Evolutionary conservation across 2,888 invertebrate genomes (phyloP).

Genomic region (Cosmia pyralina): DNA sequence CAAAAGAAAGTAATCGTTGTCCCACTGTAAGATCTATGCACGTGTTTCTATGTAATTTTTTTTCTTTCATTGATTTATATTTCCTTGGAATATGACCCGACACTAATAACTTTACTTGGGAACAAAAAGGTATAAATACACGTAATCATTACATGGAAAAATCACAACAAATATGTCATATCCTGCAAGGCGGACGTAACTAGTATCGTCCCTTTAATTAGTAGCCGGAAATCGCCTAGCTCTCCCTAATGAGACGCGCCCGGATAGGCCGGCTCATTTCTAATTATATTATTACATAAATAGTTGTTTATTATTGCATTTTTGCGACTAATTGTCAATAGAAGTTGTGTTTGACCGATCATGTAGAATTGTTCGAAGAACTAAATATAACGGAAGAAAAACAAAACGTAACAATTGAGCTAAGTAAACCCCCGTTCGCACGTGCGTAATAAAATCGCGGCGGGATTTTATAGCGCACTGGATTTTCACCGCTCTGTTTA

Average conservation of each 20-base stretch:
- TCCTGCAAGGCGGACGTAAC: constrained; percentile 76
- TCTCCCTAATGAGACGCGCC: constrained; percentile 82
- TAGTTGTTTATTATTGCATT: constrained; percentile 10
- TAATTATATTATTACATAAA: constrained; percentile 39
- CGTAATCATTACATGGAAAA: constrained; percentile 70
- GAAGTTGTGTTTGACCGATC: not conserved
- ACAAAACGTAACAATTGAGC: not conserved
- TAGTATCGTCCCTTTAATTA: constrained; percentile 81
- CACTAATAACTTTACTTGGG: constrained; percentile 1
- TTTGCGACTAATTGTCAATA: constrained; percentile 18
- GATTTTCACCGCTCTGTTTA: too few relatives aligned
- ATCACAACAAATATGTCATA: constrained; percentile 81
- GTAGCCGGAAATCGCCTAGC: constrained; percentile 81
- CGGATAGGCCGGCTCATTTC: constrained; percentile 71
- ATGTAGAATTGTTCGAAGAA: not conserved
- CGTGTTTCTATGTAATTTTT: too few relatives aligned
- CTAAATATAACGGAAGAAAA: not conserved
- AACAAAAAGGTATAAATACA: constrained; percentile 24
- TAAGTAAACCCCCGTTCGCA: too few relatives aligned
- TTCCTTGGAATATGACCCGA: constrained; percentile 19
- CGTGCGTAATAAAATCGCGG: too few relatives aligned
- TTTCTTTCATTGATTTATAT: constrained; percentile 2
- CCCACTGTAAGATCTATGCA: not conserved
- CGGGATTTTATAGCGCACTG: too few relatives aligned
- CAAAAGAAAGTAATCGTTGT: not conserved